phyloP scores from a whole-genome alignment of 2,888 invertebrate genomes.

The Torymus aiolomorphi region DNA sequence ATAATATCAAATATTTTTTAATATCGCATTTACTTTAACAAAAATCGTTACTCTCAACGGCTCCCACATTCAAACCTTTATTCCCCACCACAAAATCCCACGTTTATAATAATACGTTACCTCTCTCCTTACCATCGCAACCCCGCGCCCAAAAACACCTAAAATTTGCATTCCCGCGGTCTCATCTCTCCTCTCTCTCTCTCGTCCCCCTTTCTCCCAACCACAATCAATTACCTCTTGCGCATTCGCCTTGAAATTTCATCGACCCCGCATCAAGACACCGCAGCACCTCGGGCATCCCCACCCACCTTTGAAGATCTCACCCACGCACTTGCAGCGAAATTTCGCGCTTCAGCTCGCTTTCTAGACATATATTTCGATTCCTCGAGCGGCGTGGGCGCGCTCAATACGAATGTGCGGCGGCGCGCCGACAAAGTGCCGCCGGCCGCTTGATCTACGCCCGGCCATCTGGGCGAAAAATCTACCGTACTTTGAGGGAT shows the following conservation, averaged over 20 bases:
- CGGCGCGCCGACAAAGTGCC: slow-evolving; percentile 63
- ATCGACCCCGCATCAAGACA: not conserved
- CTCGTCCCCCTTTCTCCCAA: not conserved
- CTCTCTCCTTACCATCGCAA: too few relatives aligned
- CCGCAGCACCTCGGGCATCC: not conserved
- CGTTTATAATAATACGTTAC: too few relatives aligned
- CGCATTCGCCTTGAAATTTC: slow-evolving; percentile 8
- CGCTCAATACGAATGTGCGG: slow-evolving; percentile 31
- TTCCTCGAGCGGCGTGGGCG: slow-evolving; percentile 21
- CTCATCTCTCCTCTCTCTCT: too few relatives aligned
- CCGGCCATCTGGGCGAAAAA: slow-evolving; percentile 65
- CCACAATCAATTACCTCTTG: slow-evolving; percentile 16
- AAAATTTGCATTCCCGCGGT: too few relatives aligned
- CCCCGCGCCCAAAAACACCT: too few relatives aligned
- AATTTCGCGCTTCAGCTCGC: too few relatives aligned
- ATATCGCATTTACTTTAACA: too few relatives aligned
- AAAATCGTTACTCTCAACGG: too few relatives aligned
- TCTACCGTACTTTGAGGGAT: slow-evolving; percentile 56
- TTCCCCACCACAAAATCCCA: too few relatives aligned
- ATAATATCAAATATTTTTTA: too few relatives aligned
- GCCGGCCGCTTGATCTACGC: slow-evolving; percentile 65
- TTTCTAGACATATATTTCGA: not conserved
- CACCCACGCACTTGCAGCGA: too few relatives aligned
- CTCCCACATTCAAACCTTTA: too few relatives aligned
- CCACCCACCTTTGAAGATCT: slow-evolving; percentile 15